These are phyloP conservation scores for Callospermophilus lateralis DNA, from an alignment of 2,113 vertebrate genomes.

Conservation along the genomic window DNA sequence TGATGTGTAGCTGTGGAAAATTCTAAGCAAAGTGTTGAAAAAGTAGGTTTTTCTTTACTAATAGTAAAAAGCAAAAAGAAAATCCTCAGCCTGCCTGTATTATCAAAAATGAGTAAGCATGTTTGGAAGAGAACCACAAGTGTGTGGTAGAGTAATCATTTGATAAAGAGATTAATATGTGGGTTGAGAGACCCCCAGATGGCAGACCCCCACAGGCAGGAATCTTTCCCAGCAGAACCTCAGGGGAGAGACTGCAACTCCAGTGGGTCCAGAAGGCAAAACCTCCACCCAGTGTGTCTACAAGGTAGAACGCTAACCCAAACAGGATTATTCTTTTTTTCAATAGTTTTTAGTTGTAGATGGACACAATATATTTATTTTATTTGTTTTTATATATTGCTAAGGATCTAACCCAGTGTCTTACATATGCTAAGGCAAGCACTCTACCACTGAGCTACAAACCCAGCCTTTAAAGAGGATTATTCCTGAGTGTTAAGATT, in stretches of 20 bases:
- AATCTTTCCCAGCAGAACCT: neutral
- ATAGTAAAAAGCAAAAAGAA: neutral
- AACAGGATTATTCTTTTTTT: neutral
- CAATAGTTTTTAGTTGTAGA: too few relatives aligned
- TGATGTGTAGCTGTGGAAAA: neutral
- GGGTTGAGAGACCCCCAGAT: neutral
- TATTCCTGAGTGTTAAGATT: neutral
- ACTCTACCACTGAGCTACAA: too few relatives aligned
- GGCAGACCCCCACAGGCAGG: neutral
- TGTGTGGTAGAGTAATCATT: accelerated
- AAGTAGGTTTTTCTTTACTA: neutral
- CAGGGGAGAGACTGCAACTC: neutral
- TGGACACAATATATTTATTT: too few relatives aligned
- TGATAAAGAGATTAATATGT: neutral
- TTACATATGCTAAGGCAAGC: too few relatives aligned
- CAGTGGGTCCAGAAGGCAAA: neutral
- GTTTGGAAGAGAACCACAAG: neutral
- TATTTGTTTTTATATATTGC: too few relatives aligned
- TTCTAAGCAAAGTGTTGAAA: neutral
- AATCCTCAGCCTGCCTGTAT: neutral
- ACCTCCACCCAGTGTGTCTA: neutral
- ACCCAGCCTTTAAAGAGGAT: neutral
- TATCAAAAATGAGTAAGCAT: neutral
- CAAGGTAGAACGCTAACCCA: neutral
- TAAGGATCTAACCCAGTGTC: too few relatives aligned